phyloP scores from a whole-genome alignment of 1,140 invertebrate species.

The Zeugodacus cucurbitae region DNA sequence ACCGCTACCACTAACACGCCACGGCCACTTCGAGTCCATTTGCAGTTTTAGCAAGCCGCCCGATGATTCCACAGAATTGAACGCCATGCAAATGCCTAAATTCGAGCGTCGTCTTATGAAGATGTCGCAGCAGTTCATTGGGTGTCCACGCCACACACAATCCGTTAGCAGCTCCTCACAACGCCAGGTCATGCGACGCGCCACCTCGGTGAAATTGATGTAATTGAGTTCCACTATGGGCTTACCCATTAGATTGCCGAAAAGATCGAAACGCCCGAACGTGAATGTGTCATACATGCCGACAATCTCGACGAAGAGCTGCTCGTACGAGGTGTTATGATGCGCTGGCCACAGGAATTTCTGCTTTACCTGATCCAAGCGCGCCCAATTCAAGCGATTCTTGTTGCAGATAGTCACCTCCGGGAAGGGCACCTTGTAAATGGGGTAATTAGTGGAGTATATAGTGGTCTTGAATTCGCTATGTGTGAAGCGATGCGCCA shows the following conservation, averaged over 20 bases:
- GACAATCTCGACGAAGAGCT: constrained; percentile 38
- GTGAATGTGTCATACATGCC: constrained; percentile 51
- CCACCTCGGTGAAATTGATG: constrained; percentile 54
- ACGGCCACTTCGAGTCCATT: constrained; percentile 8
- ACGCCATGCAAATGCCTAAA: constrained; percentile 50
- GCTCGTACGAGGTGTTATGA: neutral
- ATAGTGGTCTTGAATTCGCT: constrained; percentile 54
- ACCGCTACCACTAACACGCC: neutral
- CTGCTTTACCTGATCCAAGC: constrained; percentile 47
- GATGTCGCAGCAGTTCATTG: constrained; percentile 51
- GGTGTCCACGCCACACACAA: constrained; percentile 50
- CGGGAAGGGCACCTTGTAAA: constrained; percentile 54
- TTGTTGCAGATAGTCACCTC: constrained; percentile 57
- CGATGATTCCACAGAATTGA: constrained; percentile 44
- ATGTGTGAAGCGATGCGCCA: constrained; percentile 49
- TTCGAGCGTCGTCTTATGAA: constrained; percentile 49
- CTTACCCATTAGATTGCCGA: constrained; percentile 44
- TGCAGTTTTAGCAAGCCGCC: neutral
- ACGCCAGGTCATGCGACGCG: constrained; percentile 55
- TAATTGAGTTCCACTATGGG: constrained; percentile 48
- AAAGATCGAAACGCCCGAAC: constrained; percentile 48
- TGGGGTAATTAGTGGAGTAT: constrained; percentile 49
- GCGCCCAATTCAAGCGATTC: constrained; percentile 60
- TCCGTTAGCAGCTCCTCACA: constrained; percentile 52
- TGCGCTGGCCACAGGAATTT: constrained; percentile 37